phyloP scores from a whole-genome alignment of 92 coral and sea anemone genomes.

The Actinernus sp. region DNA sequence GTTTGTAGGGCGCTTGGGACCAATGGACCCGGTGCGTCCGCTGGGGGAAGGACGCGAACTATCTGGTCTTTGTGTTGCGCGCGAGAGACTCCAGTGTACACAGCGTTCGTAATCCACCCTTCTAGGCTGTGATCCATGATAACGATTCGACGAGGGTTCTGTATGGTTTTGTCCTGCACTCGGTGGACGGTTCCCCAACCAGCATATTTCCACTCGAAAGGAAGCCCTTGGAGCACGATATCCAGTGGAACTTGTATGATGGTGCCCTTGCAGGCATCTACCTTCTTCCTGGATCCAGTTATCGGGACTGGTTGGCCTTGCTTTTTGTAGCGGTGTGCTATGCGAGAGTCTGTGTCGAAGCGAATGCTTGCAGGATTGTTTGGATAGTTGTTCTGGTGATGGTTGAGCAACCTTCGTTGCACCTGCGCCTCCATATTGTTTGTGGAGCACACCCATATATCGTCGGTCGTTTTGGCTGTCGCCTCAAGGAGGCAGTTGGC shows the following conservation, averaged over 20 bases:
- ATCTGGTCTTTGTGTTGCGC: constrained; percentile 11
- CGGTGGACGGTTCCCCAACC: too few species aligned
- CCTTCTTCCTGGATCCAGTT: background rate
- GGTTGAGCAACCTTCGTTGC: constrained; percentile 4
- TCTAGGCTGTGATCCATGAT: constrained; percentile 29
- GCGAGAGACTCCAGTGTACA: constrained; percentile 14
- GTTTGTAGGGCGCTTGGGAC: too few species aligned
- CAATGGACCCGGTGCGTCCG: constrained; percentile 5
- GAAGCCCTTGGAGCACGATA: background rate
- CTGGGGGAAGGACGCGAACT: constrained; percentile 15
- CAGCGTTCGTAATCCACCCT: too few species aligned
- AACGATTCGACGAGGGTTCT: constrained; percentile 11
- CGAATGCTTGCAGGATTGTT: constrained; percentile 4
- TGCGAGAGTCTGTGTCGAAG: constrained; percentile 11
- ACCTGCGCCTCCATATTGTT: too few species aligned
- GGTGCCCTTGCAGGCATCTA: background rate
- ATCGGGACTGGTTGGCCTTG: constrained; percentile 10
- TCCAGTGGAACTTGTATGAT: constrained; percentile 7
- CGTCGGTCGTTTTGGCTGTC: too few species aligned
- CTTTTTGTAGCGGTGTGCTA: constrained; percentile 7
- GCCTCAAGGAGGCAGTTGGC: too few species aligned
- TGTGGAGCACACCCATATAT: too few species aligned
- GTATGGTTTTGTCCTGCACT: constrained; percentile 14
- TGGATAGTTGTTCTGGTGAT: constrained; percentile 2
- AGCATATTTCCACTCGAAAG: constrained; percentile 26